Percentiles rank a stretch among this genome's conserved stretches.
Evolutionary conservation across 2,797 vertebrate species (phyloP).

Genomic region (Anableps anableps): DNA sequence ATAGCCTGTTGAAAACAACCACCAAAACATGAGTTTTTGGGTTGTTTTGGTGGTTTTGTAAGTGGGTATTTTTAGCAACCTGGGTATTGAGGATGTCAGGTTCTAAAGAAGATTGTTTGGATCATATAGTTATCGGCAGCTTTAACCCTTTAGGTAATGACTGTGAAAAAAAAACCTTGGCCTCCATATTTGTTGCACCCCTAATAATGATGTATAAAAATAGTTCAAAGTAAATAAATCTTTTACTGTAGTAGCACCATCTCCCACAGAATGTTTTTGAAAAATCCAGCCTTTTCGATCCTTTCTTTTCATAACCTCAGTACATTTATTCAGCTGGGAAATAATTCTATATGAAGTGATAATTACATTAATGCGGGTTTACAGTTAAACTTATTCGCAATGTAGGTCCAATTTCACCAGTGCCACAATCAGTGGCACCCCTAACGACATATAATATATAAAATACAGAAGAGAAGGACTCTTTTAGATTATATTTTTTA

Average conservation of each 20-base stretch:
- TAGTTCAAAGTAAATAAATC: neutral
- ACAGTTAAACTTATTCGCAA: neutral
- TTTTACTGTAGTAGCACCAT: neutral
- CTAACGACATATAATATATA: neutral
- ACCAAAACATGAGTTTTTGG: too few relatives aligned
- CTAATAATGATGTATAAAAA: neutral
- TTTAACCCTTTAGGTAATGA: too few relatives aligned
- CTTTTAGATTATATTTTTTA: neutral
- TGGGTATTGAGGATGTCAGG: too few relatives aligned
- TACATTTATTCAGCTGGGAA: neutral
- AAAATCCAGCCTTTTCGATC: neutral
- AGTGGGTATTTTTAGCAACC: too few relatives aligned
- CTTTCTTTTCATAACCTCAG: neutral
- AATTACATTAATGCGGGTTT: neutral
- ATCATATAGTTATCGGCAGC: too few relatives aligned
- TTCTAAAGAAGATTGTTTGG: too few relatives aligned
- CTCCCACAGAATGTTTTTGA: neutral
- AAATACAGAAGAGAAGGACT: neutral
- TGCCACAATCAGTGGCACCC: neutral
- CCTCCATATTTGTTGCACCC: too few relatives aligned
- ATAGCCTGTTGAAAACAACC: too few relatives aligned
- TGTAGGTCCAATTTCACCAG: neutral
- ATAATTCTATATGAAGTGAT: neutral
- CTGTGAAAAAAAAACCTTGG: too few relatives aligned
- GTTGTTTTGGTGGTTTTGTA: too few relatives aligned